Evolutionary conservation across 2,113 vertebrate species (phyloP), one percentile per base, ranked within the genome.

Genomic region (Chelonoidis abingdonii): DNA sequence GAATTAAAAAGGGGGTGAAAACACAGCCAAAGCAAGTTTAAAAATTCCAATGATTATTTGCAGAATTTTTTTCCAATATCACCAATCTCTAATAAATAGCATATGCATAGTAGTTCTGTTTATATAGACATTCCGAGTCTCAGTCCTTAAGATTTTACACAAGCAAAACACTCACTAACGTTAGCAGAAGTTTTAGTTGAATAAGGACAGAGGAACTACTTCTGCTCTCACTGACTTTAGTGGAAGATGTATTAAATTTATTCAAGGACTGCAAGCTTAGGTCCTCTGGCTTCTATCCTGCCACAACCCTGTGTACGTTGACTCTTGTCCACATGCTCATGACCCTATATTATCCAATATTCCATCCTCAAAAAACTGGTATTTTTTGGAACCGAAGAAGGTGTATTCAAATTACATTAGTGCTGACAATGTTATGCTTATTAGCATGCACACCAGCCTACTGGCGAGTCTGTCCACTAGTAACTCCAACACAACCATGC

Each of bases 181-280:
- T 21, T 8, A 17, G 31, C 47, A 35, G 17, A 3, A n/a, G 3
- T 2, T 2, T 78, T 49, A 8, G 21, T 49, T 10, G 24, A 56
- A 13, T 35, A 21, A 2, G 3, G 17, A 1, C 0, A 0, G 16
- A 21, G 0, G 2, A 8, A 12, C 29, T 62, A 1, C 4, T 44
- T 3, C 54, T 8, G 57, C 82, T n/a, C 24, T 3, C 21, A 35
- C 8, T 72, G 35, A 54, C 25, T 44, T 6, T 17, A 7, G 50
- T 1, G 6, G 49, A 41, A 8, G n/a, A 6, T 5, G 1, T 4
- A 54, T 41, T 57, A 53, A 25, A 35, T n/a, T 38, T 17, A 17
- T 41, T 1, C 0, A 22, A 38, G 19, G 0, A 2, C 72, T 3
- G n/a, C 35, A 35, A 35, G 35, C 29, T 0, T 11, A 22, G 22